Percentiles rank a stretch among this genome's conserved stretches.
These are phyloP conservation scores for Leucoma salicis DNA, from an alignment of 2,888 invertebrate genomes.

Conservation along the genomic window DNA sequence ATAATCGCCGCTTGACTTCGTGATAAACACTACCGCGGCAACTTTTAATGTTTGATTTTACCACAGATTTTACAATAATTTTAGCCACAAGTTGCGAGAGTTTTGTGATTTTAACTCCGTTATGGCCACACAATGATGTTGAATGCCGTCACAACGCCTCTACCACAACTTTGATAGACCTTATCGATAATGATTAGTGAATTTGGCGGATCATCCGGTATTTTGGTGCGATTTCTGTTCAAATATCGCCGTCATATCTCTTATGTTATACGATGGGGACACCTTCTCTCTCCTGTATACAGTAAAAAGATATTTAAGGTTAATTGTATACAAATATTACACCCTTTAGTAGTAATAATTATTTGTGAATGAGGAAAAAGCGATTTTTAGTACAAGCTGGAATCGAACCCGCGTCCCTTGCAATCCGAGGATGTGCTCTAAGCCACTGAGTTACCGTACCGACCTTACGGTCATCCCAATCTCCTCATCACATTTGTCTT, in stretches of 20 bases:
- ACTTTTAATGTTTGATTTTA: background rate
- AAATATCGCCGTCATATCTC: slow-evolving; percentile 91
- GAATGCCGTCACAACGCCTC: background rate
- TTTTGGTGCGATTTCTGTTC: slow-evolving; percentile 85
- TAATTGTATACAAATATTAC: too few species aligned
- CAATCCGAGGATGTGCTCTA: too few species aligned
- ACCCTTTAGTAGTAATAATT: too few species aligned
- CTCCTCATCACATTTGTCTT: too few species aligned
- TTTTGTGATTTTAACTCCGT: background rate
- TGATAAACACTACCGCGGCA: background rate
- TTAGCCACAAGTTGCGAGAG: background rate
- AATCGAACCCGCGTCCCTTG: too few species aligned
- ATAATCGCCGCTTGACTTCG: too few species aligned
- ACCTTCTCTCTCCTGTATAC: slow-evolving; percentile 85
- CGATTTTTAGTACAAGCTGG: too few species aligned
- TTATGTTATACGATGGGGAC: slow-evolving; percentile 88
- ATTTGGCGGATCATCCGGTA: slow-evolving; percentile 45
- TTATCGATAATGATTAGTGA: slow-evolving; percentile 14
- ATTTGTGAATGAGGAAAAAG: too few species aligned
- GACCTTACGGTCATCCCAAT: too few species aligned
- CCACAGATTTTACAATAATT: background rate
- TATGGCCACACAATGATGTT: background rate
- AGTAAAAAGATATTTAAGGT: background rate
- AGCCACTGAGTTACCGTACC: too few species aligned
- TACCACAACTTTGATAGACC: slow-evolving; percentile 17